These are phyloP conservation scores for Nephrotoma appendiculata DNA, from an alignment of 2,888 invertebrate species.

Conservation along the genomic window DNA sequence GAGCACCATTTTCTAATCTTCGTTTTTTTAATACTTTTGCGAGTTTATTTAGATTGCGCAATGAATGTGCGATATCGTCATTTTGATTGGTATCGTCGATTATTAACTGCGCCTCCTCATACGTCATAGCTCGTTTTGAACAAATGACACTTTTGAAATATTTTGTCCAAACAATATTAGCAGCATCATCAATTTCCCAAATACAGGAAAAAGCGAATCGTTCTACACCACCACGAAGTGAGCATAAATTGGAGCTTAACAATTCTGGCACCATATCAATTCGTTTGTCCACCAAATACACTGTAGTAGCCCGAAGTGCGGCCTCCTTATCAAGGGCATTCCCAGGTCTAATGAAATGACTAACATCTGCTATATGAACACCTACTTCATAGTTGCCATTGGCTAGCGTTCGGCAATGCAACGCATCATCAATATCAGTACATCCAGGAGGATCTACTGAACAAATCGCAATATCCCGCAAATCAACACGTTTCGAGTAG, in stretches of 20 bases:
- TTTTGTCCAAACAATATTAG: conserved; percentile 63
- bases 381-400: conserved; percentile 74
- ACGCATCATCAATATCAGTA: conserved; percentile 96
- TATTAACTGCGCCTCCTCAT: conserved; percentile 87
- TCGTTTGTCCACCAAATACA: conserved; percentile 85
- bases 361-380: conserved; percentile 98
- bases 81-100: conserved; percentile 68
- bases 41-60: conserved; percentile 68
- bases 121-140: conserved; percentile 87
- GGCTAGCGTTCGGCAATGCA: conserved; percentile 68
- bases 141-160: conserved; percentile 90
- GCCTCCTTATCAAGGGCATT: conserved; percentile 90
- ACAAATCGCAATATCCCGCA: conserved; percentile 74
- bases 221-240: conserved; percentile 77
- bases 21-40: conserved; percentile 82
- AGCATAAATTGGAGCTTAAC: conserved; percentile 91
- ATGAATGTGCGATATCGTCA: conserved; percentile 57
- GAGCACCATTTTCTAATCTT: conserved; percentile 77
- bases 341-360: conserved; percentile 88
- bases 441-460: conserved; percentile 98
- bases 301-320: conserved; percentile 85
- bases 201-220: conserved; percentile 91
- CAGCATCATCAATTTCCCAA: conserved; percentile 80
- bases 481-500: conserved; percentile 60
- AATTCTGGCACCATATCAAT: conserved; percentile 85